Base-by-base conservation (phyloP, 2,888 invertebrate genomes). In the Taphrorychus bicolor region DNA sequence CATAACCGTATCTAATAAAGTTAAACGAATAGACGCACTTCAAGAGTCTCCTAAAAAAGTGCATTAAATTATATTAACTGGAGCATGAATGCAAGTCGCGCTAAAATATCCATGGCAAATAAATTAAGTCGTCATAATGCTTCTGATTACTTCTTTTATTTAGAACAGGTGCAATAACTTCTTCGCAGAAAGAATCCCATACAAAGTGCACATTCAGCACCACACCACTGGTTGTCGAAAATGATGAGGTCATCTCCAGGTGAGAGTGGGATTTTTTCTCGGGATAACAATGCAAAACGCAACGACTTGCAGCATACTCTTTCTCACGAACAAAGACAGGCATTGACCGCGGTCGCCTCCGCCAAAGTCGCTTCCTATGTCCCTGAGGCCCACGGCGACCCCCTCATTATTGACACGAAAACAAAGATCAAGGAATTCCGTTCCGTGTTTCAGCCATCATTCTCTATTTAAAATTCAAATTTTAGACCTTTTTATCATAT, bases 331-430 rank as follows among this genome's bases (percentile, higher is more conserved):
- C 60, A 60, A 60, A 60, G 60, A 66, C 56, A 65, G 54, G 66
- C 66, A 66, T 66, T 66, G 66, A 65, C 59, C 59, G 59, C 19
- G 59, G 59, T 59, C 59, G 64, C 51, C 63, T 63, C 51, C 63
- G 57, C 58, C 64, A 52, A 58, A 59, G 59, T 58, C 53, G 52
- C 64, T 65, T 65, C 64, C 64, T 65, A 52, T 52, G 64, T 52
- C 64, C 53, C 59, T 42, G 52, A 53, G 24, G 59, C 52, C 52
- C 45, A 45, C 59, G 42, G 51, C 23, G 58, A 51, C 66, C 66
- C 59, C 40, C 53, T 66, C 51, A 66, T 66, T 60, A 66, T 57
- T 60, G 59, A 60, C 66, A 66, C 56, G 60, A 66, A 60, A 66
- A 59, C 59, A 51, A 66, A 45, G 45, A 45, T 45, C 45, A 45